A percentile compares a stretch with the other conserved stretches of the same genome.
Conservation (phyloP, 2,888 invertebrate genomes). For the Timema cristinae region DNA sequence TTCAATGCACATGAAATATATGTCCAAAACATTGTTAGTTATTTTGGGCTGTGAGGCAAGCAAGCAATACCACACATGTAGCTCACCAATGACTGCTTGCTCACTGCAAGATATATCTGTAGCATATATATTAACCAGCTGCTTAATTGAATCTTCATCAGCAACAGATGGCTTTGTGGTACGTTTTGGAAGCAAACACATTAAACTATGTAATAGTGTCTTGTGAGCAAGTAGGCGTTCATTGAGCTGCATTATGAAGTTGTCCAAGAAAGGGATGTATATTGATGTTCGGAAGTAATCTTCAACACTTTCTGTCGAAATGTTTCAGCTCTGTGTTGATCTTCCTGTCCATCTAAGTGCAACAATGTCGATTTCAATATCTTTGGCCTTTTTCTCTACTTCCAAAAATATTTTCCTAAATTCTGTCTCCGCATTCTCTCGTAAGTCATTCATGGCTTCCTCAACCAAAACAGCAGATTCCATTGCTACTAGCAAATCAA, state of each 20-base stretch:
- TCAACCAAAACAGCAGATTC: neutral
- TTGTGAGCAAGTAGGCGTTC: neutral
- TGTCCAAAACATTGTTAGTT: no score
- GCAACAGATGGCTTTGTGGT: neutral
- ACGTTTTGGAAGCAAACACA: neutral
- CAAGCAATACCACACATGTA: neutral
- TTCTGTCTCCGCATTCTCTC: neutral
- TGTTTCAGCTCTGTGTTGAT: neutral
- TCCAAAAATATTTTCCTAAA: neutral
- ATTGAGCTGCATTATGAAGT: neutral
- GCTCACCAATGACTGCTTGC: neutral
- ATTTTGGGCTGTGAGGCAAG: no score
- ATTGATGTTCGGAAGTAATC: neutral
- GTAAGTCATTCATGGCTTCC: neutral
- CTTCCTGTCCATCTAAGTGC: constrained; percentile 1
- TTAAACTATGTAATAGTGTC: neutral
- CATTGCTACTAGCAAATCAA: neutral
- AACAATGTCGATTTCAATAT: neutral
- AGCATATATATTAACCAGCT: neutral
- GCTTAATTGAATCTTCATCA: neutral
- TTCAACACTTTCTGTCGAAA: neutral
- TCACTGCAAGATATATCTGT: constrained; percentile 4
- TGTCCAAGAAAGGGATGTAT: neutral
- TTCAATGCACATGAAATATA: no score
- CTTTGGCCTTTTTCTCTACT: neutral